A percentile compares a stretch with the other conserved stretches of the same genome.
Evolutionary conservation across 1,140 invertebrate species (phyloP).

Genomic region (Yoshiicerus persimilis): DNA sequence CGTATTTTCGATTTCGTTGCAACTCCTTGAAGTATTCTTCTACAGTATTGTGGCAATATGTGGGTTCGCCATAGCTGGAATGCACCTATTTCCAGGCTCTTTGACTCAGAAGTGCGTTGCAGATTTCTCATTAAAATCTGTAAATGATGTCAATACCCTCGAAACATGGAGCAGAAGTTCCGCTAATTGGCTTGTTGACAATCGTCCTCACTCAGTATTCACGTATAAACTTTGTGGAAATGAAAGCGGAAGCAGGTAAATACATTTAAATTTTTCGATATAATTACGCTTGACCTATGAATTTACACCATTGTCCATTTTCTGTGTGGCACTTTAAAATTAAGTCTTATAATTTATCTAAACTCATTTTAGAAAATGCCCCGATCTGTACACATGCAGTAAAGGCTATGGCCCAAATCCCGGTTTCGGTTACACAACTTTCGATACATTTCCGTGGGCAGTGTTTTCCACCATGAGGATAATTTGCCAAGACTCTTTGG

Average conservation of each 20-base stretch:
- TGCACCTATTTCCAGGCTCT: not conserved
- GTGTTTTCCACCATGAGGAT: conserved; percentile 60
- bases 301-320: no score
- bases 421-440: conserved; percentile 62
- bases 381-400: conserved; percentile 57
- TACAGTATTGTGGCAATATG: not conserved
- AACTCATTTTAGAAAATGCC: conserved; percentile 54
- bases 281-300: not conserved
- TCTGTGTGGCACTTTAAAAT: no score
- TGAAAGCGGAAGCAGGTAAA: not conserved
- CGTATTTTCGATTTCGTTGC: not conserved
- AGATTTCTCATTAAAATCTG: not conserved
- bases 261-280: not conserved
- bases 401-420: conserved; percentile 59
- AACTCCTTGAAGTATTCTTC: not conserved
- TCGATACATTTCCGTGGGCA: conserved; percentile 64
- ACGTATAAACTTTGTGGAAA: not conserved
- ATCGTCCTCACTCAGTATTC: not conserved
- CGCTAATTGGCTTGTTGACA: not conserved
- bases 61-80: not conserved
- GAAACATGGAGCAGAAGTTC: not conserved
- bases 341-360: not conserved
- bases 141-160: not conserved
- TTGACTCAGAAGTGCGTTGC: not conserved
- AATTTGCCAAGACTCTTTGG: not conserved